Base-by-base conservation (phyloP, 2,888 invertebrate genomes). In the Megalurothrips usitatus region DNA sequence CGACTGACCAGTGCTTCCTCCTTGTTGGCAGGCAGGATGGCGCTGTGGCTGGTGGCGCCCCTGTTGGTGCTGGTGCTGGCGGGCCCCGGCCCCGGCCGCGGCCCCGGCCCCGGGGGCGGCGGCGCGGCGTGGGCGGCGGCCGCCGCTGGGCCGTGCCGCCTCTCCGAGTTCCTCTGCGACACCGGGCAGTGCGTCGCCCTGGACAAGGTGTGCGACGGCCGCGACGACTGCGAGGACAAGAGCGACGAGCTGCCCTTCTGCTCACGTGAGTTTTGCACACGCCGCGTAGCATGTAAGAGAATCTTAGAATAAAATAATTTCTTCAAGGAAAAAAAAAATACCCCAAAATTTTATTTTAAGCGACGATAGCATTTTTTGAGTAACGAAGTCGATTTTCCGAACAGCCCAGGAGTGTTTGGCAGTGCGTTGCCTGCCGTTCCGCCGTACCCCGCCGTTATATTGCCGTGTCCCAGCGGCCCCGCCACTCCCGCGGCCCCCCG, bases 181-280 rank as follows among this genome's bases (percentile, higher is more conserved):
- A 91, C 91, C 49, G 90, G 91, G 78, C 91, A 91, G 87, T 89
- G 94, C 88, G 90, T 94, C 85, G 90, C 92, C 78, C 87, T 92
- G 86, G 93, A 93, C 88, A 92, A 92, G 87, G 93, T 91, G 86
- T 95, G 95, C 87, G 93, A 95, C 85, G 92, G 93, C 28, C 89
- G 92, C 82, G 91, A 92, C 85, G 94, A 95, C 86, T 95, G 94
- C 85, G 91, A 91, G 48, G 94, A 94, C 87, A 91, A 91, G 85
- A 93, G 92, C 84, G 94, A 95, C 86, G 94, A 95, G 87, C 91
- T 92, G 4, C 89, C 91, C 84, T 90, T 91, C 84, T 94, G 94
- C 87, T 90, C 94, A 85, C 93, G 94, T 94, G 88, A 94, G 94
- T 92, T 43, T 43, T 6, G 2, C 34, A 43, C 6, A n/a, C n/a